These are phyloP conservation scores for Hypsibius dujardini DNA, from an alignment of 1,140 invertebrate species.

Conservation along the genomic window DNA sequence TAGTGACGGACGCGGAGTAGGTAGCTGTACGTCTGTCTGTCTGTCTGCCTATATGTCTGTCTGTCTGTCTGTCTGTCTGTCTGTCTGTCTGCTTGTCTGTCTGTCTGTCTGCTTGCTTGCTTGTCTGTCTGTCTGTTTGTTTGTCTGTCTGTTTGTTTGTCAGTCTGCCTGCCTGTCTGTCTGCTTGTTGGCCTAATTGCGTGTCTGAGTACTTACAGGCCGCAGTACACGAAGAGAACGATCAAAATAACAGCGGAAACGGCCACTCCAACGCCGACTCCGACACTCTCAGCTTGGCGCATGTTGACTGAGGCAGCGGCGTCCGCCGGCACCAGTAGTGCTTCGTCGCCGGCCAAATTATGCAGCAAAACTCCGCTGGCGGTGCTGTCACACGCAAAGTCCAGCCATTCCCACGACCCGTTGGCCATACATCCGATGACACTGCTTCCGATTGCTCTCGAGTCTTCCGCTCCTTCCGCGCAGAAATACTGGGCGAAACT, in stretches of 20 bases:
- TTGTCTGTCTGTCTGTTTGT: too few species aligned
- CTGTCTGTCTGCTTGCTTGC: too few species aligned
- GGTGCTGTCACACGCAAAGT: not conserved
- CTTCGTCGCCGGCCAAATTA: not conserved
- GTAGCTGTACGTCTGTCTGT: too few species aligned
- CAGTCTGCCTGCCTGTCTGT: not conserved
- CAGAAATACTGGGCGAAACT: not conserved
- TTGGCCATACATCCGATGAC: not conserved
- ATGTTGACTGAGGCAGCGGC: not conserved
- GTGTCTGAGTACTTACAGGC: not conserved
- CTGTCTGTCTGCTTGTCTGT: too few species aligned
- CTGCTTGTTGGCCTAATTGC: not conserved
- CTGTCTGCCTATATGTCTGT: too few species aligned
- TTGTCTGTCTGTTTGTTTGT: too few species aligned
- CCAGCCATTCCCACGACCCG: not conserved
- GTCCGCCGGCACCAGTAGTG: not conserved
- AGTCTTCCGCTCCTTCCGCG: not conserved
- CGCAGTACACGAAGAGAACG: not conserved
- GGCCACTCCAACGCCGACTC: conserved; percentile 1
- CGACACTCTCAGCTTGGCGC: not conserved
- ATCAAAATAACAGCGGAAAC: not conserved
- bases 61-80: too few species aligned
- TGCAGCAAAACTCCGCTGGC: not conserved
- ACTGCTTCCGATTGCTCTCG: not conserved
- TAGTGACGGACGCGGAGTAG: too few species aligned